Base-by-base conservation (phyloP, 2,113 vertebrate genomes). In the Potamarius usumacintae region DNA sequence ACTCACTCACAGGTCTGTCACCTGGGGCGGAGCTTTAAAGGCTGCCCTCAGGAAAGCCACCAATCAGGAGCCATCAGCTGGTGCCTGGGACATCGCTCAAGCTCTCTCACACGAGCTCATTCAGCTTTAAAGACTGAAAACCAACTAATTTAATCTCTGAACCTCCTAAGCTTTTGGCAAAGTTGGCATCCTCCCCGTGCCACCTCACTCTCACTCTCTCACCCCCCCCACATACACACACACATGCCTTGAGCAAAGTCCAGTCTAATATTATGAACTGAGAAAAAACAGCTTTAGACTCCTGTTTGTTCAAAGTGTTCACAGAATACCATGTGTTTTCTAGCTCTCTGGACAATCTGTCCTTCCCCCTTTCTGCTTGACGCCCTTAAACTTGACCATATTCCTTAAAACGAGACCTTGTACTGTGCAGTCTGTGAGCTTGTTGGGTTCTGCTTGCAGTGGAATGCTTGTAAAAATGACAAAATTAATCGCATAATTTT, bases 21-120 rank as follows among this genome's bases (percentile, higher is more conserved):
- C 80, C 87, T 88, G 86, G 83, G 89, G 78, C 48, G 52, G 82
- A 63, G 87, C 87, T 90, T 90, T 82, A 84, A 87, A 86, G 83
- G 84, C 78, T n/a, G 62, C 53, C 53, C 80, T 69, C 7, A 80
- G 48, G 69, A 80, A 53, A 86, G n/a, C 67, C 69, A 87, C 90
- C 91, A 92, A 83, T 90, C 82, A 86, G 83, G 30, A 42, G 25
- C 7, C 52, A 55, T 84, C 60, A 76, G 34, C 79, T 91, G 84
- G 88, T 91, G 62, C 87, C 85, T n/a, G 69, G 83, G 34, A 80
- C 60, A 86, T 85, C 82, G 30, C 14, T 84, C 77, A 0, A n/a
- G 67, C 83, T 85, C 53, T 69, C 52, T 50, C 30, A 0, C 50
- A 30, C 72, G 69, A 57, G 34, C 52, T 67, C 76, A 10, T 69